phyloP scores from a whole-genome alignment of 53 echinoderm and acorn worm species.

The Apostichopus leukothele region DNA sequence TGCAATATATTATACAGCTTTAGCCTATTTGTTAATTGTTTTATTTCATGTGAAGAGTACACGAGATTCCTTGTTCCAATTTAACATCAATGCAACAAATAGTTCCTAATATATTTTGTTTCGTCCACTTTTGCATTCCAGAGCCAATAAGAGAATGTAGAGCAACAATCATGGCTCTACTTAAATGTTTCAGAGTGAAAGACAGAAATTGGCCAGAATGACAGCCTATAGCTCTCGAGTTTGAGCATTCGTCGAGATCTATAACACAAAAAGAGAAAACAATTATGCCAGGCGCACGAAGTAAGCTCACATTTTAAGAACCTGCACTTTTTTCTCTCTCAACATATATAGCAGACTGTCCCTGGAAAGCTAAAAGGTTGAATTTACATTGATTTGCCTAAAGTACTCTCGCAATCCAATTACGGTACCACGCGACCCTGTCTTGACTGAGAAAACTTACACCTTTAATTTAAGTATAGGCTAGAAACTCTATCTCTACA shows the following conservation, averaged over 20 bases:
- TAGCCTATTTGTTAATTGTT: too few species aligned
- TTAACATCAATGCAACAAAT: too few species aligned
- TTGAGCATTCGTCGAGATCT: not conserved
- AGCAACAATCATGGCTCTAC: too few species aligned
- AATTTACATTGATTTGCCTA: constrained; percentile 30
- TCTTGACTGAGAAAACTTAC: constrained; percentile 47
- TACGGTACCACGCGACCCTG: constrained; percentile 46
- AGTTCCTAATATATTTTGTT: too few species aligned
- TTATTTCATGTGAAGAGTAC: too few species aligned
- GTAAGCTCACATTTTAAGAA: not conserved
- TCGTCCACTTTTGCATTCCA: too few species aligned
- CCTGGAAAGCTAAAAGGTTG: constrained; percentile 33
- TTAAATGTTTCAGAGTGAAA: not conserved
- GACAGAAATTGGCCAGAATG: not conserved
- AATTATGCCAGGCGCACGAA: not conserved
- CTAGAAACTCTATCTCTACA: constrained; percentile 28
- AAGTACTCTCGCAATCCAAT: constrained; percentile 47
- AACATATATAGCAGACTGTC: not conserved
- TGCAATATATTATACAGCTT: too few species aligned
- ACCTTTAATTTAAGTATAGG: constrained; percentile 44
- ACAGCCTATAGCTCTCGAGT: not conserved
- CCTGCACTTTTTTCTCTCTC: not conserved
- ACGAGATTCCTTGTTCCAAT: too few species aligned
- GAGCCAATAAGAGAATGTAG: too few species aligned
- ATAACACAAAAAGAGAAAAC: not conserved